phyloP scores from a whole-genome alignment of 2,797 vertebrate species.

The Tympanoctomys barrerae region DNA sequence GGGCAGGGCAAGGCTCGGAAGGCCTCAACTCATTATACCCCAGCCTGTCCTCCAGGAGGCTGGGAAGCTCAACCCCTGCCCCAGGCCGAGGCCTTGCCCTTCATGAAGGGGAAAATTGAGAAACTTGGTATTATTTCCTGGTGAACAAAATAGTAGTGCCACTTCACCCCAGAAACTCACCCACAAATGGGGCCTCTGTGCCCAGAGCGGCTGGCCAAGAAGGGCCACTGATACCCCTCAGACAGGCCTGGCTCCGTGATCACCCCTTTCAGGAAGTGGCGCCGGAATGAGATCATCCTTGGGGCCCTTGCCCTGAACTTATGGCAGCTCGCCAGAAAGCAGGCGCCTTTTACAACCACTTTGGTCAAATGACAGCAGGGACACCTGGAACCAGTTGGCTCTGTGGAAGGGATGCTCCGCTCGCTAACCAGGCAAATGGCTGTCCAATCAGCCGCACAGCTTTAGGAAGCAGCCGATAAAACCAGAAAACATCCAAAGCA shows the following conservation, averaged over 20 bases:
- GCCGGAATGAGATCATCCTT: constrained; percentile 63
- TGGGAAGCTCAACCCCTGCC: neutral
- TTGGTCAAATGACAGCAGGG: constrained; percentile 69
- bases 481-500: neutral
- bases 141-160: constrained; percentile 1
- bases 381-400: constrained; percentile 51
- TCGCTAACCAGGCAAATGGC: constrained; percentile 3
- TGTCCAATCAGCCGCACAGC: neutral
- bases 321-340: constrained; percentile 26
- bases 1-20: neutral
- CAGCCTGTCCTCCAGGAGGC: neutral
- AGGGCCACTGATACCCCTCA: neutral
- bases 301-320: constrained; percentile 46
- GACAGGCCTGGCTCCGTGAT: neutral
- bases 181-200: constrained; percentile 30
- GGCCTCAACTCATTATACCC: constrained; percentile 6
- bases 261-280: constrained; percentile 48
- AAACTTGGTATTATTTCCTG: constrained; percentile 64
- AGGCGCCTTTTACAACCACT: constrained; percentile 3
- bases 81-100: neutral
- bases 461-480: neutral
- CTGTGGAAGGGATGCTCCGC: constrained; percentile 23
- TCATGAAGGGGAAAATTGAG: constrained; percentile 60
- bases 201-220: neutral
- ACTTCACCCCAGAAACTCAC: neutral